These are phyloP conservation scores for Ceratina calcarata DNA, from an alignment of 1,140 invertebrate genomes.

Conservation along the genomic window DNA sequence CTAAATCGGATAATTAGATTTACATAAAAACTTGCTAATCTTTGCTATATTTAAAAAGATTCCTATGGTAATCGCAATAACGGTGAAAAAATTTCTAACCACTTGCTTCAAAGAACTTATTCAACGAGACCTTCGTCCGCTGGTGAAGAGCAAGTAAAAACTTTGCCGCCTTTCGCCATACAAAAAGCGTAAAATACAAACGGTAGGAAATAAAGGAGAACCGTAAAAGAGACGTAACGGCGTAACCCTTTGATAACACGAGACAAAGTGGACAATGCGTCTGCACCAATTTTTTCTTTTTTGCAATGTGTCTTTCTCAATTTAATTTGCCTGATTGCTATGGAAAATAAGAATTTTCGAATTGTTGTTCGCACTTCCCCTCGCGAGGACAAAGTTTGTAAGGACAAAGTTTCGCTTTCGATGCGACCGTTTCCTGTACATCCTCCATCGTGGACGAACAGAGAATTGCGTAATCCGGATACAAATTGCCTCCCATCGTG, in stretches of 20 bases:
- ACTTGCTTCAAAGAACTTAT: neutral
- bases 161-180: neutral
- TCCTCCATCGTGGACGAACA: neutral
- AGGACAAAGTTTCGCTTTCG: neutral
- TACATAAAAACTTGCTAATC: neutral
- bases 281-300: neutral
- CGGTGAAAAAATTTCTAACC: too few species aligned
- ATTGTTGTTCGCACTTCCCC: too few species aligned
- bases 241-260: neutral
- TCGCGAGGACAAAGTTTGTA: too few species aligned
- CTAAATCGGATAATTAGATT: neutral
- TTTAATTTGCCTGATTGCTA: too few species aligned
- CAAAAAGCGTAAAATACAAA: neutral
- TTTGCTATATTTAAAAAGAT: neutral
- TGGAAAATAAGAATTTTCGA: too few species aligned
- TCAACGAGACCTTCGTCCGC: neutral
- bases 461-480: conserved; percentile 19
- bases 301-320: too few species aligned
- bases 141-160: too few species aligned
- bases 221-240: neutral
- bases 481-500: conserved; percentile 1
- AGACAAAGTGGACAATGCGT: neutral
- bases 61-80: too few species aligned
- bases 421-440: neutral
- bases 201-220: neutral